Evolutionary conservation across 30 jellyfish, hydroid and myxozoan genomes (phyloP), one percentile per base, ranked within the genome.

Genomic region (Morbakka virulenta): DNA sequence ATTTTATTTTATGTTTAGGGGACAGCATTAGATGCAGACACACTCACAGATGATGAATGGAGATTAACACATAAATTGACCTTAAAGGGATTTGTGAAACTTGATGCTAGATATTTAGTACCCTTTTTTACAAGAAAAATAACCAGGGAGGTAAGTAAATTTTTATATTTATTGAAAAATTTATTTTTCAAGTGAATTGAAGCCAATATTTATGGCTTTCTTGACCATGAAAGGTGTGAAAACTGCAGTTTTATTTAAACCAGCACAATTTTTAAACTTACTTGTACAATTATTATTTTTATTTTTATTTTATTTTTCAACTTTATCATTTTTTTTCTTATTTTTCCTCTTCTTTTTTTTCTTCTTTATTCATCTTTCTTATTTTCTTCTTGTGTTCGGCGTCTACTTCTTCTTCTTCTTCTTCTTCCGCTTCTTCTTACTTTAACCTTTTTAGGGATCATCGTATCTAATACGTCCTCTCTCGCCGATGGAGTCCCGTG

Each of bases 81-180:
- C 14, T 27, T 82, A 51, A 79, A 68, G 74, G 98, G 98, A 36
- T 91, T 91, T 52, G 85, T 77, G 28, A 91, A 87, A 31, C 62
- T 91, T 26, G 98, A 91, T 72, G 96, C 94, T 34, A 71, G 95
- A 80, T 91, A 91, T 79, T 84, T 91, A 25, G 41, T 91, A 52
- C 98, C 98, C 2, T 91, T 91, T 88, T 84, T 91, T 68, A 84
- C 98, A 2, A 73, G 98, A 35, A 91, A 80, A 69, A 84, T 91
- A 76, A 91, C 98, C 13, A 74, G 96, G 49, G 95, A 84, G 95
- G 98, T 89, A 47, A 26, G 33, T 50, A 25, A 0, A n/a, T 0
- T n/a, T n/a, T n/a, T n/a, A 14, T 72, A 48, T 2, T 28, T n/a
- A n/a, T n/a, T n/a, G n/a, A n/a, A n/a, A n/a, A n/a, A n/a, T n/a